Base-by-base conservation (phyloP, 2,113 vertebrate genomes). In the Callipepla squamata region DNA sequence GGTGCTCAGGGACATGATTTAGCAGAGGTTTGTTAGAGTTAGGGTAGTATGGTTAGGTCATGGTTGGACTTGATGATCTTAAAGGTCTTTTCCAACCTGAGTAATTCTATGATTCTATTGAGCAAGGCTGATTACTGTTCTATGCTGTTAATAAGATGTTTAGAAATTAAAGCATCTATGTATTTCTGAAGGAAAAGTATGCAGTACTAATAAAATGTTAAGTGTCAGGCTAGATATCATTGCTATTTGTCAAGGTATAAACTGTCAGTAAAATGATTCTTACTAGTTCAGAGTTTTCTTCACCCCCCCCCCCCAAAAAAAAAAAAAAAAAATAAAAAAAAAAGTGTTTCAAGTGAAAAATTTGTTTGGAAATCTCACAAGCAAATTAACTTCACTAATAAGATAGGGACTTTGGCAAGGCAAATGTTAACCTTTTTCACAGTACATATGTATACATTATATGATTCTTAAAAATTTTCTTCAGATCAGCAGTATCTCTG, bases 401-500 rank as follows among this genome's bases (percentile, higher is more conserved):
- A 76, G 18, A 73, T 38, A 80, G 50, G 34, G 58, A 91, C 69
- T 76, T 48, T 61, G 80, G 69, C 48, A 92, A 91, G 44, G 81
- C 80, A 95, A 96, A 91, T 85, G 89, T 91, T 96, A 96, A 96
- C 20, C 57, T 87, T 96, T 89, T 90, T 70, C 75, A 66, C 38
- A 87, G 58, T 28, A 42, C n/a, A 70, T 92, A 94, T 85, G 58
- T 94, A 85, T 69, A 69, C 34, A 68, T 78, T 62, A 85, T 62
- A 76, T 13, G 68, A 51, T 73, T 87, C 90, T 92, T 94, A 95
- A 95, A 53, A 90, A 92, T 61, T 62, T 48, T 0, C 87, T 96
- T 96, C 92, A 96, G 83, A 93, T 63, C 48, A 84, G 73, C 75
- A 80, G 40, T 55, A 62, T 58, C 70, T 96, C 82, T 77, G 34